Base-by-base conservation (phyloP, 2,113 vertebrate genomes). In the Ciconia boyciana region DNA sequence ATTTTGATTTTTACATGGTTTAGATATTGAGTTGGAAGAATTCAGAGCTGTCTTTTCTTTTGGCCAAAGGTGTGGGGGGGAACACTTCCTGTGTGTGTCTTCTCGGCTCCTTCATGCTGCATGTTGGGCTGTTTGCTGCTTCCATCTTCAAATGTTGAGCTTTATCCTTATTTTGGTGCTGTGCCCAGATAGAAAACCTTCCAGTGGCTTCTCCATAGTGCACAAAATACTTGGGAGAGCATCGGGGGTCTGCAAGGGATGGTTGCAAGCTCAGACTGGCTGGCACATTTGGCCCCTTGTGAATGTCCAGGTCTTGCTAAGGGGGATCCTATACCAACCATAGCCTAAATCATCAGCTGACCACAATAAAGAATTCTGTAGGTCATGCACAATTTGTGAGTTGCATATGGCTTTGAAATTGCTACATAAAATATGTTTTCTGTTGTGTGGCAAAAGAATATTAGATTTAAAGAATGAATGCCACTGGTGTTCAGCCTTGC, bases 361-460 rank as follows among this genome's bases (percentile, higher is more conserved):
- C 22, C 31, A 7, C 76, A 58, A 4, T 11, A n/a, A 51, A 54
- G 34, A 48, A 77, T 9, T 61, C 16, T 90, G 28, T 74, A 66
- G 49, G 32, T 75, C 62, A 57, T 0, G 0, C 43, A 36, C 61
- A 34, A 1, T 54, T 70, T 70, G 9, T 0, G 2, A 74, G 28
- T 62, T 95, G 32, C 5, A 9, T 20, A 2, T 3, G 7, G 24
- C 55, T 87, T 91, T 71, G 51, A 66, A 78, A 51, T 69, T 78
- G n/a, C 64, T 91, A 15, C 10, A 3, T 55, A n/a, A 58, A 11
- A 46, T 54, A 62, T 74, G 25, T 54, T 79, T 75, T 75, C 71
- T 55, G 26, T 81, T 75, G 29, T 62, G 43, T 52, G 36, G 48
- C 24, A 41, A 84, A 90, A 86, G 15, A 78, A 20, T 36, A 31